phyloP scores from a whole-genome alignment of 2,113 vertebrate species.

The Carassius gibelio region DNA sequence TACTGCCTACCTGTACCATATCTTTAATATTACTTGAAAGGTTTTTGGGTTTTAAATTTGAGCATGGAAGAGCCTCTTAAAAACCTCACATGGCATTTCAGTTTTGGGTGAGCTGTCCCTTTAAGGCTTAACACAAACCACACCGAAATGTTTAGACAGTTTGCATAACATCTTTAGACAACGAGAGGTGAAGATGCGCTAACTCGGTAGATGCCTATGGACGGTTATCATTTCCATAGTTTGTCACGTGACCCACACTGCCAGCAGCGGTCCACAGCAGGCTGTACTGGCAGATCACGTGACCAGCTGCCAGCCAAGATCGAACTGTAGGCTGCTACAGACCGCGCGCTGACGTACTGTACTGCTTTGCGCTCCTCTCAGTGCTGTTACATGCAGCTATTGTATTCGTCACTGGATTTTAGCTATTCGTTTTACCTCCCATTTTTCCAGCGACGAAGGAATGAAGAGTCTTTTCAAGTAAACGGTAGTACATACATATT shows the following conservation, averaged over 20 bases:
- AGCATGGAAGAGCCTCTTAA: neutral
- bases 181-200: neutral
- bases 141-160: neutral
- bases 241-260: conserved; percentile 3
- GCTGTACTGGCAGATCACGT: conserved; percentile 18
- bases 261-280: neutral
- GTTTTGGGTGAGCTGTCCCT: neutral
- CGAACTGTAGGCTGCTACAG: neutral
- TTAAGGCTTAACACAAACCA: neutral
- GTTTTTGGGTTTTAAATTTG: neutral
- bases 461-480: conserved; percentile 52
- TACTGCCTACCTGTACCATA: neutral
- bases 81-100: neutral
- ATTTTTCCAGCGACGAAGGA: conserved; percentile 43
- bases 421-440: conserved; percentile 29
- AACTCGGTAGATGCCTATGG: neutral
- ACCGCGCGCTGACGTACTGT: neutral
- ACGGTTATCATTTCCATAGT: neutral
- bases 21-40: neutral
- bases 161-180: neutral
- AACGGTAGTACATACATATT: conserved; percentile 42
- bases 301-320: conserved; percentile 20
- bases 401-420: conserved; percentile 25
- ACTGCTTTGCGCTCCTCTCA: neutral
- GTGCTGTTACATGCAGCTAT: conserved; percentile 1